Evolutionary conservation across 1,140 invertebrate genomes (phyloP).

Genomic region (Berghia stephanieae): DNA sequence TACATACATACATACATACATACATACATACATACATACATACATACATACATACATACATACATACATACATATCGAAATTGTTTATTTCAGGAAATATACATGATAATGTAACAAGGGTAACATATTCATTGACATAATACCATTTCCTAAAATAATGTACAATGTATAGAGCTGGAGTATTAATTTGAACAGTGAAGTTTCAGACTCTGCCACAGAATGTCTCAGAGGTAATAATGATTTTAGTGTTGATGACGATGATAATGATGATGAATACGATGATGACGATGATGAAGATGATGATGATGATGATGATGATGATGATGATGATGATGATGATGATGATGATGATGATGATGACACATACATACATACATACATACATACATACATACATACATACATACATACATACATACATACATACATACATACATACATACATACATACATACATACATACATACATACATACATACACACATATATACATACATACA

Average conservation of each 20-base stretch:
- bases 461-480: neutral
- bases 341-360: neutral
- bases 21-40: neutral
- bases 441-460: neutral
- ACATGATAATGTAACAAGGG: too few species aligned
- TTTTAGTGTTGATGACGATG: too few species aligned
- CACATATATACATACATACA: neutral
- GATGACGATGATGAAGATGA: slow-evolving; percentile 1
- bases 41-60: neutral
- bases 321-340: neutral
- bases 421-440: slow-evolving; percentile 21
- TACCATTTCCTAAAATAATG: too few species aligned
- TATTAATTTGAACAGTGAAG: too few species aligned
- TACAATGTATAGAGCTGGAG: too few species aligned
- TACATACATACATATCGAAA: neutral
- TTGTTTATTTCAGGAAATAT: too few species aligned
- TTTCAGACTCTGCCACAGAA: too few species aligned
- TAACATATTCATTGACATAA: too few species aligned
- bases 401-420: slow-evolving; percentile 17
- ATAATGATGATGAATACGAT: too few species aligned
- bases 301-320: neutral
- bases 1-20: neutral
- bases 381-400: slow-evolving; percentile 4
- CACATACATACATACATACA: neutral
- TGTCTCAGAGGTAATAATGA: too few species aligned